Percentiles rank a stretch among this genome's conserved stretches.
Evolutionary conservation across 2,113 vertebrate species (phyloP).

Genomic region (Cebus imitator): DNA sequence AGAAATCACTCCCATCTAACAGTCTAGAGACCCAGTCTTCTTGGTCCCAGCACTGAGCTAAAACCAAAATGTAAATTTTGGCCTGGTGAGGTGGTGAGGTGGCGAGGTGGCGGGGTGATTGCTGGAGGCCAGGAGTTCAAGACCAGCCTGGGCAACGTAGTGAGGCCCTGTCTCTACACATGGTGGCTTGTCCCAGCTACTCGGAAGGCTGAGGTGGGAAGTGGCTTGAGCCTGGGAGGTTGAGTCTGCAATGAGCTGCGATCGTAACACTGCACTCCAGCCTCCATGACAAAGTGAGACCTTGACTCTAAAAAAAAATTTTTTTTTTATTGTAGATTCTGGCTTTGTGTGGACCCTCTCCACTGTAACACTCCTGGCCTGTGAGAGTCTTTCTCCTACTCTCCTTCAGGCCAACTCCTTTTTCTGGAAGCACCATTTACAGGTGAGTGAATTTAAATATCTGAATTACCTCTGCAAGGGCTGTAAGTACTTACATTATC

Average conservation of each 20-base stretch:
- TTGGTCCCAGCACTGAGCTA: neutral
- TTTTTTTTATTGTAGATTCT: neutral
- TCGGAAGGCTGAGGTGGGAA: no score
- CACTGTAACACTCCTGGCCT: neutral
- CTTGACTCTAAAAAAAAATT: no score
- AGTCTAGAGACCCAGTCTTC: neutral
- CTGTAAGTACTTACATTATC: neutral
- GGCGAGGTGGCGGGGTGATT: no score
- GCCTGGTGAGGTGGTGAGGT: no score
- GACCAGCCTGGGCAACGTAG: no score
- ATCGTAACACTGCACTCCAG: no score
- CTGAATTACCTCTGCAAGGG: neutral
- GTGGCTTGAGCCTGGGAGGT: no score
- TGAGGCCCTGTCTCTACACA: no score
- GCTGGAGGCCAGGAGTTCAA: no score
- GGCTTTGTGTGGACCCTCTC: fast-evolving
- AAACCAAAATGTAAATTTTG: neutral
- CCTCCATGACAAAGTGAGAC: no score
- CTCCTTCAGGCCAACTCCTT: neutral
- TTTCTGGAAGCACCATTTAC: slow-evolving; percentile 5
- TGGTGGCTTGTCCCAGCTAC: no score
- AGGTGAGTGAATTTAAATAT: neutral
- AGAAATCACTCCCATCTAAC: neutral
- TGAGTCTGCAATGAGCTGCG: no score
- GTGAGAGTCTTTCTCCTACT: neutral